Evolutionary conservation across 2,888 invertebrate species (phyloP).

Genomic region (Leptogaster cylindrica): DNA sequence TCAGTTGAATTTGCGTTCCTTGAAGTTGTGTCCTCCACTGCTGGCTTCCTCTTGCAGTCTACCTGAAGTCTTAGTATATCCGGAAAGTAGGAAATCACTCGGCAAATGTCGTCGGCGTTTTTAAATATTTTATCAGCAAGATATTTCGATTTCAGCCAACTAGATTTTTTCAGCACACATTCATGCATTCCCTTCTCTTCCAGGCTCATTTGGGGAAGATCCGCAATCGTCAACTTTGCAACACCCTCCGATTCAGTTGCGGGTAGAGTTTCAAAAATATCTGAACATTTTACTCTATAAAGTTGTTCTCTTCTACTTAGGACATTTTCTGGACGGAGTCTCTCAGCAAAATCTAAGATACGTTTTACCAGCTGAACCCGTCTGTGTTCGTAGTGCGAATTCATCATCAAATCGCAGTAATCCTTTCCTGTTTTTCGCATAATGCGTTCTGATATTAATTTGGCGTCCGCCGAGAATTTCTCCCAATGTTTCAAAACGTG

Average conservation of each 20-base stretch:
- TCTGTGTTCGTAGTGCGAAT: constrained; percentile 24
- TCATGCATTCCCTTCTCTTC: constrained; percentile 23
- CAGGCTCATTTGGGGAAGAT: constrained; percentile 16
- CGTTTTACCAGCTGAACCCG: constrained; percentile 29
- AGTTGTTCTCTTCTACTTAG: neutral
- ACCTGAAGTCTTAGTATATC: neutral
- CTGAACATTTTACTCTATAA: neutral
- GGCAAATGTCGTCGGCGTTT: constrained; percentile 10
- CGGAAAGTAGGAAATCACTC: constrained; percentile 24
- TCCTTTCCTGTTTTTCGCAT: constrained; percentile 34
- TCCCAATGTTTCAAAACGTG: no score
- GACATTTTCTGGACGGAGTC: constrained; percentile 20
- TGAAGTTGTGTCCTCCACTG: neutral
- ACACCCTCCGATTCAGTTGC: constrained; percentile 3
- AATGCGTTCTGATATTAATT: no score
- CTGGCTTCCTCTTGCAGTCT: neutral
- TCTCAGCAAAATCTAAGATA: constrained; percentile 37
- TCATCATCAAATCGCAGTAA: constrained; percentile 13
- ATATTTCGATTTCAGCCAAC: constrained; percentile 41
- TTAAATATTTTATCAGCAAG: constrained; percentile 10
- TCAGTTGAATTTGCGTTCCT: neutral
- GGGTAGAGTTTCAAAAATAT: constrained; percentile 32
- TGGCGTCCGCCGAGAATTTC: no score
- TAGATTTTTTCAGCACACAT: neutral
- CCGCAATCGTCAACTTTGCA: constrained; percentile 21